Conservation (phyloP, 1,140 invertebrate species). For the Rhopalosiphum padi region DNA sequence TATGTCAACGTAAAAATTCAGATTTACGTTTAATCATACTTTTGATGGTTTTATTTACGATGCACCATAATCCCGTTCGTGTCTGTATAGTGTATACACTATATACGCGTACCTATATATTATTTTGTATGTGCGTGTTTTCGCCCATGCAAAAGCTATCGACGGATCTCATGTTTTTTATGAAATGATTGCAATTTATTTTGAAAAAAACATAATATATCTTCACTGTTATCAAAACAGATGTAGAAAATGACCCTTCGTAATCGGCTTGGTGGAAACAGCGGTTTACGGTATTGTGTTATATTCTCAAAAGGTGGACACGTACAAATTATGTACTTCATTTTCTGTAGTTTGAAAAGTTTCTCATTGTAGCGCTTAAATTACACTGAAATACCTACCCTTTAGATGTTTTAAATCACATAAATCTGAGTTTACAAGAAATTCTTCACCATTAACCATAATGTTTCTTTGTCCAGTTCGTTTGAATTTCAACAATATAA, state of each 20-base stretch:
- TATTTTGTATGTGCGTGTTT: background rate
- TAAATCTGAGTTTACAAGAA: background rate
- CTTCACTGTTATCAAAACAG: background rate
- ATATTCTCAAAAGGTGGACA: background rate
- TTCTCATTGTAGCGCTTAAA: background rate
- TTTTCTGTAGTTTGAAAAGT: background rate
- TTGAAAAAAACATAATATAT: background rate
- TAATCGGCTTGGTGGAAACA: background rate
- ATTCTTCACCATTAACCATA: background rate
- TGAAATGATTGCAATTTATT: background rate
- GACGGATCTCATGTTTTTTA: background rate
- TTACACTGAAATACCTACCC: background rate
- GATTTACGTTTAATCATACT: background rate
- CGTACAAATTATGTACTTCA: conserved; percentile 15
- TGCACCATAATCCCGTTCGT: background rate
- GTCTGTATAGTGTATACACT: background rate
- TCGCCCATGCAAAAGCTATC: background rate
- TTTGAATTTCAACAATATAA: background rate
- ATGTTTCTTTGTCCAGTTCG: background rate
- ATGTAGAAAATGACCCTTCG: conserved; percentile 14
- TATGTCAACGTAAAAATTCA: background rate
- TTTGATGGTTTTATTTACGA: background rate
- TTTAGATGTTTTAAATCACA: conserved; percentile 1
- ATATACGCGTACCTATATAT: background rate
- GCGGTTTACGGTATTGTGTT: background rate